Evolutionary conservation across 2,113 vertebrate species (phyloP).

Genomic region (Esox niger): DNA sequence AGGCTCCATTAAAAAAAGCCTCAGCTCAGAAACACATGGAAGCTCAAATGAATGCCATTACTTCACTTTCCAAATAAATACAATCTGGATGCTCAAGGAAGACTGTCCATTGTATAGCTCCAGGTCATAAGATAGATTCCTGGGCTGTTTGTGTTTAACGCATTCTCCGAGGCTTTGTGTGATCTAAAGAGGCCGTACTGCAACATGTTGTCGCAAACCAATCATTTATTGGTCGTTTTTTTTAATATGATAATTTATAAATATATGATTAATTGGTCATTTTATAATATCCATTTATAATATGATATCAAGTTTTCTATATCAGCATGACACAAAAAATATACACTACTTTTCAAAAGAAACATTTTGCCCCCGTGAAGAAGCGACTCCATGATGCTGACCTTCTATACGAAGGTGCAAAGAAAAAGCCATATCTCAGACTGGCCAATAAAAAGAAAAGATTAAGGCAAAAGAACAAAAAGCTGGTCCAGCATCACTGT

Average conservation of each 20-base stretch:
- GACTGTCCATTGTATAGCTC: background rate
- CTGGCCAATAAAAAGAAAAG: too few relatives aligned
- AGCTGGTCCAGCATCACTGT: too few relatives aligned
- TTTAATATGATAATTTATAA: slow-evolving; percentile 11
- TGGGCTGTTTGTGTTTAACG: slow-evolving; percentile 5
- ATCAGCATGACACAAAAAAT: too few relatives aligned
- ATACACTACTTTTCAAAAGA: too few relatives aligned
- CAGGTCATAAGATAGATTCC: slow-evolving; percentile 2
- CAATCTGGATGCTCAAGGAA: slow-evolving; percentile 33
- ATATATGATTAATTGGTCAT: too few relatives aligned
- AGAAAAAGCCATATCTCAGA: too few relatives aligned
- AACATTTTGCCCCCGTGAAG: too few relatives aligned
- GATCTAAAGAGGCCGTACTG: background rate
- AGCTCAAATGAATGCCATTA: slow-evolving; percentile 57
- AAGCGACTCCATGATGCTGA: too few relatives aligned
- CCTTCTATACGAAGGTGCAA: too few relatives aligned
- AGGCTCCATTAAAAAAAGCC: slow-evolving; percentile 19
- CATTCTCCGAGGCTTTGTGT: slow-evolving; percentile 6
- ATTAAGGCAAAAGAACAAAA: too few relatives aligned
- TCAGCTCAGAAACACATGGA: slow-evolving; percentile 47
- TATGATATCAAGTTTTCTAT: slow-evolving; percentile 5
- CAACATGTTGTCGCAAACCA: slow-evolving; percentile 10
- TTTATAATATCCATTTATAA: too few relatives aligned
- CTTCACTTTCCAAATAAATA: slow-evolving; percentile 61
- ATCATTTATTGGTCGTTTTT: slow-evolving; percentile 36